Base-by-base conservation (phyloP, 2,888 invertebrate genomes). In the Theretra japonica region DNA sequence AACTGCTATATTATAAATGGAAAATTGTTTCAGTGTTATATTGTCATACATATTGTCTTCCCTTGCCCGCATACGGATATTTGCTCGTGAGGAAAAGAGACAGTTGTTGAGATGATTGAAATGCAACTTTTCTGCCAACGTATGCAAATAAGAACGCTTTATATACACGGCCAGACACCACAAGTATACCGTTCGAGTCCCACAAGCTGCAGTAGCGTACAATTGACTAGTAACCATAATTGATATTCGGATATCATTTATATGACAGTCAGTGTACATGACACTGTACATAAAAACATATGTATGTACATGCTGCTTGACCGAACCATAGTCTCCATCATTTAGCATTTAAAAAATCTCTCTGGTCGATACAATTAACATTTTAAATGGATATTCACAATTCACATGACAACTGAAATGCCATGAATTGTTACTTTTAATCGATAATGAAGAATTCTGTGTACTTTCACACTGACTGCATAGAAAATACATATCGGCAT, bases 31-130 rank as follows among this genome's bases (percentile, higher is more conserved):
- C 53, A 53, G 17, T n/a, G 53, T 21, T 62, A 41, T 41, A 33
- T 62, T 62, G 62, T 62, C 41, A 41, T 41, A 58, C 25, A 62
- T 62, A 62, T 62, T 62, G 62, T 62, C 62, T 41, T 41, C 19
- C 28, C n/a, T 62, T 53, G n/a, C n/a, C 53, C n/a, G 17, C 5
- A 53, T 53, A n/a, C 17, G 17, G n/a, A n/a, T 53, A n/a, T 17
- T n/a, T 15, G n/a, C n/a, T 53, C 19, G 53, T 53, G 53, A 53
- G 53, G 53, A 53, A 53, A 53, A 53, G 53, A 53, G 53, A 53
- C 53, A n/a, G 33, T 21, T 62, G 41, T 62, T 30, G 19, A 19
- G 19, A 41, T 60, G 41, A 15, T 62, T 33, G 33, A 21, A 33
- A 21, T 21, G 17, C 30, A 59, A 59, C 17, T n/a, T 21, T 62